Evolutionary conservation across 2,888 invertebrate species (phyloP).

Genomic region (Meta bourneti): DNA sequence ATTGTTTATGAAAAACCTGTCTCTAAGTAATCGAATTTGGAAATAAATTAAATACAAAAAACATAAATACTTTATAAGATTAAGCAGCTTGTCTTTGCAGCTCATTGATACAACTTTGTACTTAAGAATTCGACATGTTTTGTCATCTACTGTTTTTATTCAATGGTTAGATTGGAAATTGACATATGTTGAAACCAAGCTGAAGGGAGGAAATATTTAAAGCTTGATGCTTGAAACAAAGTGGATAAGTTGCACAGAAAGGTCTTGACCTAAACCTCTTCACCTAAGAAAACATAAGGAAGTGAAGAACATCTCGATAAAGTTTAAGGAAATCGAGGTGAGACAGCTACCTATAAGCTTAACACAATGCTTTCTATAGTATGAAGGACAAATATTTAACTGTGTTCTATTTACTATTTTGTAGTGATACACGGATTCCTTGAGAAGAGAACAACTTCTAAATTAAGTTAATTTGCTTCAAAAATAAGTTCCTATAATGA

Average conservation of each 20-base stretch:
- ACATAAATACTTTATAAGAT: no score
- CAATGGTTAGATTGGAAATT: background rate
- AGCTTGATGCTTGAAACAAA: background rate
- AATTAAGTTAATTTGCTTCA: no score
- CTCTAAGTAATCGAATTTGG: no score
- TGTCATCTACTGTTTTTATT: background rate
- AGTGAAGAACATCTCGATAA: constrained; percentile 27
- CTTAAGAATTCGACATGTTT: no score
- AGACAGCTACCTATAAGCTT: background rate
- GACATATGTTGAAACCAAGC: background rate
- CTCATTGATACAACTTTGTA: no score
- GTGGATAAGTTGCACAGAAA: background rate
- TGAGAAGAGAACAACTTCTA: no score
- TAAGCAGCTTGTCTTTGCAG: no score
- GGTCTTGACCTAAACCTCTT: constrained; percentile 33
- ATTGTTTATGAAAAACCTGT: no score
- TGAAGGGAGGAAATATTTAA: background rate
- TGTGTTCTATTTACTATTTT: background rate
- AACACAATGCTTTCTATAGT: constrained; percentile 9
- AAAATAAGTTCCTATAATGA: no score
- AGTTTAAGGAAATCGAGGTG: constrained; percentile 22
- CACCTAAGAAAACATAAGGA: constrained; percentile 52
- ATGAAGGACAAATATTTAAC: background rate
- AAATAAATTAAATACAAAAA: no score
- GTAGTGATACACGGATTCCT: no score